Evolutionary conservation across 2,113 vertebrate genomes (phyloP).

Genomic region (Pavo muticus): DNA sequence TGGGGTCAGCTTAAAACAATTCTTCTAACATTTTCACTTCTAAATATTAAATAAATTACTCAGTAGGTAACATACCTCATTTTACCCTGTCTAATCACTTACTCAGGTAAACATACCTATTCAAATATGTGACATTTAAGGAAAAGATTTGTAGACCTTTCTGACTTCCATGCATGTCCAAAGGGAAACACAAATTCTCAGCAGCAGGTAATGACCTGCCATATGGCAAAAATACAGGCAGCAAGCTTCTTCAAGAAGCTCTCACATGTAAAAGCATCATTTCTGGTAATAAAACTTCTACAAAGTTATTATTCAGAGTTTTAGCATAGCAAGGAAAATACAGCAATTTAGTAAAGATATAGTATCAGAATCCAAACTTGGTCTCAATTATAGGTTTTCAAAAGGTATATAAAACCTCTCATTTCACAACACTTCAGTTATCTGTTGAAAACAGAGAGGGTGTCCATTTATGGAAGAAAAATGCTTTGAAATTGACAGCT

Average conservation of each 20-base stretch:
- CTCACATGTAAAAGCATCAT: neutral
- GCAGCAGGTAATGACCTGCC: rapidly evolving
- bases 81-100: neutral
- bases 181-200: neutral
- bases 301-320: neutral
- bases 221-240: neutral
- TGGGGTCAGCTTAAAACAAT: neutral
- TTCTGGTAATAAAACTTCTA: neutral
- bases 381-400: neutral
- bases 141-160: neutral
- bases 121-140: neutral
- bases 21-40: neutral
- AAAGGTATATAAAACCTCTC: neutral
- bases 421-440: neutral
- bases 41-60: neutral
- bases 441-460: neutral
- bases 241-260: neutral
- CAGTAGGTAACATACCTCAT: neutral
- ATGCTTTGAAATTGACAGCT: neutral
- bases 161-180: neutral
- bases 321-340: neutral
- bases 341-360: neutral
- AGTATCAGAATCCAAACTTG: neutral
- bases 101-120: neutral
- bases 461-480: neutral